These are phyloP conservation scores for Aplodontia rufa DNA, from an alignment of 2,113 vertebrate genomes.

Conservation along the genomic window DNA sequence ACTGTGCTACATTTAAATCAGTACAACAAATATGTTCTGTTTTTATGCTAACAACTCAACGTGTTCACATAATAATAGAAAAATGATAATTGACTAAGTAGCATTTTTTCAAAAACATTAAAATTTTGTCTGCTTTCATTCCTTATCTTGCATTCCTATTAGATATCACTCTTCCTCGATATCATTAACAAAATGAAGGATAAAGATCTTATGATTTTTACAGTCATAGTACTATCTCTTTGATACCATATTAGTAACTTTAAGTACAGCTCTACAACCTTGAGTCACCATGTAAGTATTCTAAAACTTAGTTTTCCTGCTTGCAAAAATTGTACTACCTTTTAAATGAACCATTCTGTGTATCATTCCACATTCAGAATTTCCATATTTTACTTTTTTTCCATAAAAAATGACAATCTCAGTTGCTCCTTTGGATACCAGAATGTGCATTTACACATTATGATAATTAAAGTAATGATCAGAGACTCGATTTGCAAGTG, in stretches of 20 bases:
- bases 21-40: neutral
- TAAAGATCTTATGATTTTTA: neutral
- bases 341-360: neutral
- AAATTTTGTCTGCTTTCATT: neutral
- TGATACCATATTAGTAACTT: neutral
- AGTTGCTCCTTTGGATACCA: neutral
- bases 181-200: neutral
- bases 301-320: neutral
- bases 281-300: neutral
- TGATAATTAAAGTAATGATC: slow-evolving; percentile 50
- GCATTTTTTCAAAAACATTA: neutral
- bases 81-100: neutral
- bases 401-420: neutral
- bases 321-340: neutral
- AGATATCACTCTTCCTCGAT: neutral
- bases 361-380: neutral
- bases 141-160: neutral
- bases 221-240: neutral
- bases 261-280: neutral
- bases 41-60: neutral
- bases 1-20: neutral
- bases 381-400: slow-evolving; percentile 9
- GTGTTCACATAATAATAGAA: neutral
- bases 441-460: slow-evolving; percentile 12
- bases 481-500: neutral